These are phyloP conservation scores for Phyllostomus discolor DNA, from an alignment of 2,113 vertebrate species.

Conservation along the genomic window DNA sequence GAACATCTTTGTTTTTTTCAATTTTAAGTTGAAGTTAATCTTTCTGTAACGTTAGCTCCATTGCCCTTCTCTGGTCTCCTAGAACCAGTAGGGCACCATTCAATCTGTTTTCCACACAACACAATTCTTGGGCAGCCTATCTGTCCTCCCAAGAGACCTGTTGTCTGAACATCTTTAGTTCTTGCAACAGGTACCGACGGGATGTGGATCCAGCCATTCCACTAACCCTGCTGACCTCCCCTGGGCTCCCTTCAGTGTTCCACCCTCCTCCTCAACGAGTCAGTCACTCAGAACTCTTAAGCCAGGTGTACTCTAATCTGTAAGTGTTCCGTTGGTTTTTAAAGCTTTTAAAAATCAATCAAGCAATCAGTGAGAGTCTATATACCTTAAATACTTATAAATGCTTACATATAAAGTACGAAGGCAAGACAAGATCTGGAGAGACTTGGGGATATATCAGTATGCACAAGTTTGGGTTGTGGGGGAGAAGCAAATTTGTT, in stretches of 20 bases:
- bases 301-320: conserved; percentile 43
- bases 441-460: not conserved
- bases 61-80: not conserved
- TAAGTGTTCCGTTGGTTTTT: conserved; percentile 59
- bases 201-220: not conserved
- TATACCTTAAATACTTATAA: conserved; percentile 54
- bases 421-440: conserved; percentile 49
- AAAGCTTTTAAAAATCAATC: conserved; percentile 58
- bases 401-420: conserved; percentile 58
- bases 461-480: not conserved
- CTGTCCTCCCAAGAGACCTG: not conserved
- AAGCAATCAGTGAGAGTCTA: conserved; percentile 67
- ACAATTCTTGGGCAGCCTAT: not conserved
- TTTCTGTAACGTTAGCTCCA: not conserved
- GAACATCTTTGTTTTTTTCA: not conserved
- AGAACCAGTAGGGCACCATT: not conserved
- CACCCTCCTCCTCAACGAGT: not conserved
- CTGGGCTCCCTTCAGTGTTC: not conserved
- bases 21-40: not conserved
- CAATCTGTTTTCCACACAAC: not conserved
- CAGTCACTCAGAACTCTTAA: not conserved
- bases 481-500: not conserved
- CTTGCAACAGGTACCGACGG: not conserved
- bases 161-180: not conserved
- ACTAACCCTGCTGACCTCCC: not conserved